Base-by-base conservation (phyloP, 2,797 vertebrate species). In the Semaprochilodus insignis region DNA sequence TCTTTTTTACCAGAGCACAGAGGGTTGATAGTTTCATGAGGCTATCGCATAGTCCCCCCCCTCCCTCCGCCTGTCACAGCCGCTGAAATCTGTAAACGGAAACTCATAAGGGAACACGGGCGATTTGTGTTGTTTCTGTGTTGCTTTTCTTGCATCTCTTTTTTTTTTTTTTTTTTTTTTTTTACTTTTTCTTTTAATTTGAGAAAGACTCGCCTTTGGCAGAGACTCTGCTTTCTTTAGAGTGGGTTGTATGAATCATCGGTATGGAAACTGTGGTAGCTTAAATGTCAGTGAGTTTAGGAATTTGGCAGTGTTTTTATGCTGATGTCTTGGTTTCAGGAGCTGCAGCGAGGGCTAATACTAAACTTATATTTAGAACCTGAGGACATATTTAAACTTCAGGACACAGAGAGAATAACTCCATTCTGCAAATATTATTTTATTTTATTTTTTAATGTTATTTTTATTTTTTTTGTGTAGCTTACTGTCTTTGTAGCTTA, bases 181-280 rank as follows among this genome's bases (percentile, higher is more conserved):
- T 55, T 7, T 31, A 15, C 13, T 19, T 21, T 70, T 21, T 71
- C 25, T n/a, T 78, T 79, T 82, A 70, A 74, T 80, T 83, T 23
- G 81, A 78, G 14, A 80, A 74, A 70, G 73, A 65, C 81, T 79
- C 52, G 81, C 76, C 67, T 81, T 82, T 73, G 82, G 80, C 84
- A 76, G 60, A 62, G 74, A 51, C 69, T 72, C 74, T 57, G 19
- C 69, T 76, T 15, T 81, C 74, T 81, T 62, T 76, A 78, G 31
- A 79, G 75, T 65, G 73, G 73, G 70, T 78, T 82, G 69, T 25
- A 76, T 87, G 81, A 88, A 80, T 87, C 85, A 88, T 85, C 77
- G 63, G 75, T 83, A 74, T 87, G 83, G 87, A 88, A 88, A 85
- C 78, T 77, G 69, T 83, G 81, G 83, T 82, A 85, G 36, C 71